Percentiles rank a stretch among this genome's conserved stretches.
phyloP scores from a whole-genome alignment of 2,888 invertebrate genomes.

The Cheilosia impressa region DNA sequence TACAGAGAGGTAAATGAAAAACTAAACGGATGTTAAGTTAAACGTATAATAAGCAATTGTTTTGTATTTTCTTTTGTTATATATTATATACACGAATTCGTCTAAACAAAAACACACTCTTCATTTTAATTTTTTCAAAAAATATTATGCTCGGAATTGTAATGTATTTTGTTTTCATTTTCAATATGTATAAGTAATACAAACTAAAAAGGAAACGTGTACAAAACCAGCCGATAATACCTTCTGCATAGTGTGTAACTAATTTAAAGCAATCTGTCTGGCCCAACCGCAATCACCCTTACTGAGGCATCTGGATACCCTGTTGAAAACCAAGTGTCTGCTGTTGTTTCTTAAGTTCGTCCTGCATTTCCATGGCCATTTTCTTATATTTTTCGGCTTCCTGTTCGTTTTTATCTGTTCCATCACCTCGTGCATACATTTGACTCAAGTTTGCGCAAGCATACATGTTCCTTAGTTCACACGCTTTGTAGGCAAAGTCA shows the following conservation, averaged over 20 bases:
- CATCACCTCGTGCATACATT: slow-evolving; percentile 94
- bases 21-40: background rate
- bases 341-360: slow-evolving; percentile 86
- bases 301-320: slow-evolving; percentile 83
- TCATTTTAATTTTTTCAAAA: slow-evolving; percentile 29
- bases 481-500: slow-evolving; percentile 90
- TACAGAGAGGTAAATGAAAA: background rate
- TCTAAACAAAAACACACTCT: slow-evolving; percentile 26
- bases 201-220: slow-evolving; percentile 16
- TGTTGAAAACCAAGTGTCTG: slow-evolving; percentile 85
- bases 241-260: slow-evolving; percentile 22
- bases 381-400: slow-evolving; percentile 90
- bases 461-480: slow-evolving; percentile 92
- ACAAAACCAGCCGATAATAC: slow-evolving; percentile 18
- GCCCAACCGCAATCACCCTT: slow-evolving; percentile 29
- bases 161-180: slow-evolving; percentile 33
- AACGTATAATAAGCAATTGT: slow-evolving; percentile 7
- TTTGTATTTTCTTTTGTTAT: slow-evolving; percentile 2
- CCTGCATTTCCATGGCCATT: slow-evolving; percentile 89
- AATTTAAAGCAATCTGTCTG: background rate
- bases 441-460: slow-evolving; percentile 95
- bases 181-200: slow-evolving; percentile 23
- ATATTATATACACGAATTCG: slow-evolving; percentile 38
- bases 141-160: slow-evolving; percentile 41
- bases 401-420: slow-evolving; percentile 89